Percentiles rank a stretch among this genome's conserved stretches.
Evolutionary conservation across 2,113 vertebrate species (phyloP).

Genomic region (Todiramphus chloris): DNA sequence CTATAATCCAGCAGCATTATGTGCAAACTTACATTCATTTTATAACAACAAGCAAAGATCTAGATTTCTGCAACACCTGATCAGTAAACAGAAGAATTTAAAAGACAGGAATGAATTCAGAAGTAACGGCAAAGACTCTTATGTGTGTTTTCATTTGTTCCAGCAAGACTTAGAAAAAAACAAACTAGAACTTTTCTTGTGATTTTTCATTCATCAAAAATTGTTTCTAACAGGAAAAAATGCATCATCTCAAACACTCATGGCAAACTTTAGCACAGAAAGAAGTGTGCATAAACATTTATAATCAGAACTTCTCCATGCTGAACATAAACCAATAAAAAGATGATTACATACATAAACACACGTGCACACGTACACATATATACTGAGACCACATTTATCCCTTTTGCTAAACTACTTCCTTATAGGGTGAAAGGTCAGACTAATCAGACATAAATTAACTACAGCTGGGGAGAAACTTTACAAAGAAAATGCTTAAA

Average conservation of each 20-base stretch:
- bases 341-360: not conserved
- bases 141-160: not conserved
- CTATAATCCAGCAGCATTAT: not conserved
- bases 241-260: not conserved
- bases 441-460: slow-evolving; percentile 77
- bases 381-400: slow-evolving; percentile 45
- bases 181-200: not conserved
- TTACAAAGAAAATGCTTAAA: slow-evolving; percentile 48
- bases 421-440: slow-evolving; percentile 74
- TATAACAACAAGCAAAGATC: not conserved
- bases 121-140: not conserved
- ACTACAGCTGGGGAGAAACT: slow-evolving; percentile 69
- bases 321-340: slow-evolving; percentile 37
- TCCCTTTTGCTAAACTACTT: slow-evolving; percentile 69
- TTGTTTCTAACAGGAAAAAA: not conserved
- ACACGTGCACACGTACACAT: not conserved
- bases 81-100: not conserved
- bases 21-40: not conserved
- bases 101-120: not conserved
- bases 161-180: not conserved
- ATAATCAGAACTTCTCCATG: slow-evolving; percentile 29
- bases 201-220: not conserved
- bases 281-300: slow-evolving; percentile 34
- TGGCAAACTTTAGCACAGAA: slow-evolving; percentile 10
- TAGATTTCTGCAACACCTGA: not conserved